These are phyloP conservation scores for Hirtodrosophila trivittata DNA, from an alignment of 2,888 invertebrate genomes.

Conservation along the genomic window DNA sequence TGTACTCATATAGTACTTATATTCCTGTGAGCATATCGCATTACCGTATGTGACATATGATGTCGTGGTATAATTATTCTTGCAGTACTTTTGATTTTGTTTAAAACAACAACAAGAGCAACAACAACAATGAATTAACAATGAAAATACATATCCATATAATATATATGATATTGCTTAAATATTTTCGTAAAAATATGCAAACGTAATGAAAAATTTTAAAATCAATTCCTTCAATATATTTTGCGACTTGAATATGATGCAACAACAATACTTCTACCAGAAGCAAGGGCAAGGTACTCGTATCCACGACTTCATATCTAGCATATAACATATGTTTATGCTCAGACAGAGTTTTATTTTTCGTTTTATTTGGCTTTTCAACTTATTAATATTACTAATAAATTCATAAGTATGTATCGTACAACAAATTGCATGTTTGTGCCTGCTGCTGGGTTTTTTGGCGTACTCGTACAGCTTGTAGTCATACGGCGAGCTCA, in stretches of 20 bases:
- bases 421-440: slow-evolving; percentile 65
- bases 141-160: slow-evolving; percentile 25
- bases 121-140: too few relatives aligned
- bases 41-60: slow-evolving; percentile 82
- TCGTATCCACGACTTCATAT: slow-evolving; percentile 82
- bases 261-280: too few relatives aligned
- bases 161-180: slow-evolving; percentile 61
- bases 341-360: slow-evolving; percentile 21
- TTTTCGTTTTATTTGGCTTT: slow-evolving; percentile 38
- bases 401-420: slow-evolving; percentile 57
- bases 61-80: slow-evolving; percentile 79
- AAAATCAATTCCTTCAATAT: slow-evolving; percentile 22
- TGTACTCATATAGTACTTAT: too few relatives aligned
- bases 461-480: slow-evolving; percentile 73
- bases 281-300: slow-evolving; percentile 50
- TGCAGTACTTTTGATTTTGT: slow-evolving; percentile 65
- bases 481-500: slow-evolving; percentile 60
- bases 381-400: slow-evolving; percentile 34
- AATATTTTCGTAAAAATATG: slow-evolving; percentile 71
- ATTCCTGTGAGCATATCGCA: slow-evolving; percentile 57
- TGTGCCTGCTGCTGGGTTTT: slow-evolving; percentile 76
- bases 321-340: slow-evolving; percentile 57
- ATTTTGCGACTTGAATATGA: too few relatives aligned
- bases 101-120: too few relatives aligned
- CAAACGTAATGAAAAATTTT: slow-evolving; percentile 71